These are phyloP conservation scores for Archaeoteleia sp. DNA, from an alignment of 2,888 invertebrate species.

Conservation along the genomic window DNA sequence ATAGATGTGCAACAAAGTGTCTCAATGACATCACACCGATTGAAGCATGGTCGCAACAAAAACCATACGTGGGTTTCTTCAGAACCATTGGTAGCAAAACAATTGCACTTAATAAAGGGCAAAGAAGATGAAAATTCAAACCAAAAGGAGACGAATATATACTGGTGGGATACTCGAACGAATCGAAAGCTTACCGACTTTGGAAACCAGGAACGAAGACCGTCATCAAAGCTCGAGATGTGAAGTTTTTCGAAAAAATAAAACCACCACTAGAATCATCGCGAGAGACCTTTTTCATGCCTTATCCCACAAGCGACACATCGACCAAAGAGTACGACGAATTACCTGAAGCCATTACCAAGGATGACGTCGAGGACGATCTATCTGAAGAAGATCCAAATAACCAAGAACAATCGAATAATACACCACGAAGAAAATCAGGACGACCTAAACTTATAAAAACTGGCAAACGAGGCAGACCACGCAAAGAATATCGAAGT, in stretches of 20 bases:
- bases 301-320: background rate
- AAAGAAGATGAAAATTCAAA: constrained; percentile 48
- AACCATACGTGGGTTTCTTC: constrained; percentile 37
- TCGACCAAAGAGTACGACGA: background rate
- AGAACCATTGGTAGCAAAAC: constrained; percentile 47
- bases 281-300: background rate
- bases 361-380: background rate
- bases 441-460: constrained; percentile 55
- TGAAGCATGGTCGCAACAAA: constrained; percentile 38
- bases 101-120: constrained; percentile 47
- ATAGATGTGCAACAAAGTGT: constrained; percentile 54
- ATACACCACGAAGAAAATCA: constrained; percentile 4
- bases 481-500: constrained; percentile 32
- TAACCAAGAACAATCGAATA: background rate
- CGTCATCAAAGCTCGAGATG: constrained; percentile 48
- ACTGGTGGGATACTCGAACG: constrained; percentile 45
- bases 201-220: constrained; percentile 50
- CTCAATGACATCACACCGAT: constrained; percentile 48
- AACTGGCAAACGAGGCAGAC: constrained; percentile 72
- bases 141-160: constrained; percentile 48
- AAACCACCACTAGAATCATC: no score
- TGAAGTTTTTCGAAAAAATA: constrained; percentile 40
- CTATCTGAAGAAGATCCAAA: background rate
- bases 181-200: constrained; percentile 57
- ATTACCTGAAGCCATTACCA: background rate